Evolutionary conservation across 2,797 vertebrate species (phyloP).

Genomic region (Avahi laniger): DNA sequence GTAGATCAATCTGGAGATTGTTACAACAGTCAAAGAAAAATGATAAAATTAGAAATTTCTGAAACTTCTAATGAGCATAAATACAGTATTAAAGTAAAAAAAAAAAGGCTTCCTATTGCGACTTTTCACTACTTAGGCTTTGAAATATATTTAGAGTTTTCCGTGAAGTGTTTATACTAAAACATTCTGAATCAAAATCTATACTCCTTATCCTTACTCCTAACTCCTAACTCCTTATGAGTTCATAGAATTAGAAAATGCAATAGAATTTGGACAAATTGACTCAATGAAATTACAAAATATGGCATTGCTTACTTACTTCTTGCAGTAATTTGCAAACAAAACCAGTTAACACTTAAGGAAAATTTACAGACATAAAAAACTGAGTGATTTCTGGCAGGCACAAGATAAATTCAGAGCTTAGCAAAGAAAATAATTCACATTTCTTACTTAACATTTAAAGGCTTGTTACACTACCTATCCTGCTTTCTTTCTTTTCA

Average conservation of each 20-base stretch:
- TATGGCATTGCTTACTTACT: neutral
- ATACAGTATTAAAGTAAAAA: neutral
- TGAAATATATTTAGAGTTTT: neutral
- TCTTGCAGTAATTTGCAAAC: conserved; percentile 45
- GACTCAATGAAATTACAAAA: conserved; percentile 27
- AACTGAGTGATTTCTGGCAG: conserved; percentile 30
- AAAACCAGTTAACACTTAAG: neutral
- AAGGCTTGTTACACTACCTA: neutral
- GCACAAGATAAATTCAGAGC: conserved; percentile 29
- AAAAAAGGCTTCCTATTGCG: neutral
- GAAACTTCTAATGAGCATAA: conserved; percentile 32
- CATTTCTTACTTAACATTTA: conserved; percentile 8
- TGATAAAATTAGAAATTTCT: conserved; percentile 32
- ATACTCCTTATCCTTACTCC: neutral
- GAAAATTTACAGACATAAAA: conserved; percentile 20
- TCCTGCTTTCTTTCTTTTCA: neutral
- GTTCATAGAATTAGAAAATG: conserved; percentile 32
- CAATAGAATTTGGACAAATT: conserved; percentile 8
- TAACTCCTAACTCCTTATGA: too few relatives aligned
- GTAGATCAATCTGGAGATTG: neutral
- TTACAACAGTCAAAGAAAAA: conserved; percentile 8
- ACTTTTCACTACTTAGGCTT: neutral
- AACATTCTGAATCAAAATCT: conserved; percentile 16
- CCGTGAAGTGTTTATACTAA: neutral
- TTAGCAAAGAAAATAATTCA: conserved; percentile 34